Conservation (phyloP, 2,888 invertebrate species). For the Polia nebulosa region DNA sequence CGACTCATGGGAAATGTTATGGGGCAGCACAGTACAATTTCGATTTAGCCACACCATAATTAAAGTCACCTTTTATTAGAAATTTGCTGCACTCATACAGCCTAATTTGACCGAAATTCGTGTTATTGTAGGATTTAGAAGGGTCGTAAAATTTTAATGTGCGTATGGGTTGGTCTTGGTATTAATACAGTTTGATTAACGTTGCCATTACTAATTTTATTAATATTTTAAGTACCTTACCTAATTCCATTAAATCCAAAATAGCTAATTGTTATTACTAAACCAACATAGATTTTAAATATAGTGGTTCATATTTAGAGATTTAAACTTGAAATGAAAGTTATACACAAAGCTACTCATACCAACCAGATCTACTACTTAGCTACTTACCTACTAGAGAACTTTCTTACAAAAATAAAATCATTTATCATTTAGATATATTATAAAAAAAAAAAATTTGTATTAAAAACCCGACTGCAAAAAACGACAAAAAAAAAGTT, state of each 20-base stretch:
- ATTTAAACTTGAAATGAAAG: not conserved
- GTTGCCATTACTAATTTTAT: constrained; percentile 17
- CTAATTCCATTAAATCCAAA: not conserved
- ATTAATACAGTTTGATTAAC: constrained; percentile 28
- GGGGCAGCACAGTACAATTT: constrained; percentile 75
- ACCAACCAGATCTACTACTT: too few species aligned
- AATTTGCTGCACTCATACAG: constrained; percentile 83
- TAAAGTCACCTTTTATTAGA: constrained; percentile 83
- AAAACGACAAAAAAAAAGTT: too few species aligned
- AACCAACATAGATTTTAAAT: not conserved
- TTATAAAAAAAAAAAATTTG: too few species aligned
- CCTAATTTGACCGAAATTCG: constrained; percentile 72
- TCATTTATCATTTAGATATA: too few species aligned
- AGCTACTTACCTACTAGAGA: too few species aligned
- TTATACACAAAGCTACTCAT: too few species aligned
- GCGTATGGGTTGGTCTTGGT: constrained; percentile 21
- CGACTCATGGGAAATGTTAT: constrained; percentile 86
- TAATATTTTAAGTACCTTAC: not conserved
- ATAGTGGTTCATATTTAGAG: not conserved
- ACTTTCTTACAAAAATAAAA: too few species aligned
- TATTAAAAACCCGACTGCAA: too few species aligned
- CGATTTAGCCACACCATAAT: constrained; percentile 81
- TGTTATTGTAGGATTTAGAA: constrained; percentile 75
- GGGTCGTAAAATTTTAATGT: constrained; percentile 54
- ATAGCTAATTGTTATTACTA: constrained; percentile 15